Evolutionary conservation across 2,797 vertebrate genomes (phyloP), one percentile per base, ranked within the genome.

Genomic region (Orestias chungarensis): DNA sequence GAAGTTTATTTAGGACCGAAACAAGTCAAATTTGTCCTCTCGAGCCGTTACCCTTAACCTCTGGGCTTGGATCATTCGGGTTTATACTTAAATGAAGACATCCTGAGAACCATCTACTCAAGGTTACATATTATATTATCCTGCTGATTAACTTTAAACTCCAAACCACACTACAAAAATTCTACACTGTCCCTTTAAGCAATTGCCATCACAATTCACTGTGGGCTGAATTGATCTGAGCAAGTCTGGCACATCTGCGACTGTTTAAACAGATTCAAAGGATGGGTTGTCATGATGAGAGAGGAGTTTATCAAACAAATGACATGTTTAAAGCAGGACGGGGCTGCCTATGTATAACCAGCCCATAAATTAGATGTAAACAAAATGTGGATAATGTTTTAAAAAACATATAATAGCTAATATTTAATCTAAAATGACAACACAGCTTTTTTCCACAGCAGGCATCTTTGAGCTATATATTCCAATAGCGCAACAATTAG

Each of bases 181-280:
- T 8, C 11, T 38, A 33, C 20, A 66, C 27, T 11, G 42, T 38
- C 47, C 27, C 66, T 78, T 67, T n/a, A 72, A 54, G 52, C 38
- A 4, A 61, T 14, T 64, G 61, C 46, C 64, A 64, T 44, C 40
- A 46, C 57, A 47, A 57, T 57, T 64, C 69, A 50, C 47, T 12
- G 35, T 38, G 35, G 35, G 44, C 61, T 42, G 38, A 65, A 62
- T 55, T 47, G 65, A 73, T 66, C 18, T 31, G 52, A 57, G 70
- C 72, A 80, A 76, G 76, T 73, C 67, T 14, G 71, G 70, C 47
- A 74, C 62, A 82, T 73, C 35, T 66, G 72, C 75, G 68, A 74
- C 66, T 72, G 70, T 75, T 83, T 73, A 75, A 76, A 86, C 81
- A 79, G 57, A 59, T 78, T 52, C 14, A 29, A 61, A 33, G 64